Percentiles rank a stretch among this genome's conserved stretches.
Evolutionary conservation across 2,797 vertebrate species (phyloP).

Genomic region (Acipenser ruthenus): DNA sequence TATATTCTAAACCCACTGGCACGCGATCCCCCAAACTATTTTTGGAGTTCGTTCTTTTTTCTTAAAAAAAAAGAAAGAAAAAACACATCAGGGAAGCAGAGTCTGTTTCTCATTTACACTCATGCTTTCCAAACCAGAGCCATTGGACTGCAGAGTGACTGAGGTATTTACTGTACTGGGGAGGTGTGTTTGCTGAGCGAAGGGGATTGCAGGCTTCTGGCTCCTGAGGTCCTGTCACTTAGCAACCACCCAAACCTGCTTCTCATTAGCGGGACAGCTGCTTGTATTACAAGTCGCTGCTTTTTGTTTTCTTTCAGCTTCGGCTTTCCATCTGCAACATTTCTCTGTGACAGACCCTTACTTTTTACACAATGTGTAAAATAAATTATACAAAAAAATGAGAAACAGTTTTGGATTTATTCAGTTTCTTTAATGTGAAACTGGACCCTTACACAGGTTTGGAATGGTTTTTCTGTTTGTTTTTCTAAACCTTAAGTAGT

Average conservation of each 20-base stretch:
- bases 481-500: too few relatives aligned
- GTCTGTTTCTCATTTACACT: constrained; percentile 75
- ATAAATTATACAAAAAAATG: too few relatives aligned
- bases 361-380: neutral
- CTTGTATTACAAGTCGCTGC: constrained; percentile 41
- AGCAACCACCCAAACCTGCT: constrained; percentile 58
- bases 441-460: too few relatives aligned
- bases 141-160: constrained; percentile 21
- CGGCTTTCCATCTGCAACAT: neutral
- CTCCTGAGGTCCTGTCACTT: constrained; percentile 60
- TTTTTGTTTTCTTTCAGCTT: constrained; percentile 41
- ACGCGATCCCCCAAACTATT: constrained; percentile 70
- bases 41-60: constrained; percentile 51
- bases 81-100: constrained; percentile 61
- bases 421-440: too few relatives aligned
- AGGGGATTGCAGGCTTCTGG: constrained; percentile 25
- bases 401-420: too few relatives aligned
- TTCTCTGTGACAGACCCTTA: neutral
- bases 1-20: constrained; percentile 63
- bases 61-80: constrained; percentile 53
- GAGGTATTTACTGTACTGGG: neutral
- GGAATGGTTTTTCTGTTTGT: too few relatives aligned
- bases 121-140: constrained; percentile 52
- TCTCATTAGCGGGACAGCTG: constrained; percentile 60
- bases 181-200: constrained; percentile 1